These are phyloP conservation scores for Anastrepha obliqua DNA, from an alignment of 1,140 invertebrate species.

Conservation along the genomic window DNA sequence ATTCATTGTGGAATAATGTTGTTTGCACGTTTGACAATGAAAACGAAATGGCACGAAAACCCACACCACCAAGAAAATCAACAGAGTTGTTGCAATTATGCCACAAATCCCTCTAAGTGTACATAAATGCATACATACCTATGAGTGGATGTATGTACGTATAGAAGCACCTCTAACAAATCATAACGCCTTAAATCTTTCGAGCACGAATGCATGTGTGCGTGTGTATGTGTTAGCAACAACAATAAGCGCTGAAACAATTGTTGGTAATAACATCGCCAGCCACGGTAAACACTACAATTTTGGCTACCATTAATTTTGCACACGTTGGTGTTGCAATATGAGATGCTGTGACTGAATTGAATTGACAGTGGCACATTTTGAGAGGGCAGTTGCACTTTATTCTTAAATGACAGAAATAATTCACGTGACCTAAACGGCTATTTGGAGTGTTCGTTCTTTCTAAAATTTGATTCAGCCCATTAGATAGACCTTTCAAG, in stretches of 20 bases:
- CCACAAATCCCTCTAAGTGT: not conserved
- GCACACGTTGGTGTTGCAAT: not conserved
- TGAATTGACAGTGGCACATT: slow-evolving; percentile 12
- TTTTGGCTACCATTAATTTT: slow-evolving; percentile 17
- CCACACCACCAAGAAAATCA: not conserved
- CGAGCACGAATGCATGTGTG: not conserved
- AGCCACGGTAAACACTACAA: not conserved
- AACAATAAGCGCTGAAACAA: not conserved
- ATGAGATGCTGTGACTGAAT: slow-evolving; percentile 37
- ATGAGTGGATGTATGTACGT: not conserved
- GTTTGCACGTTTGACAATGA: not conserved
- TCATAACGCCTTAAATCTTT: not conserved
- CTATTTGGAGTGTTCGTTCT: too few species aligned
- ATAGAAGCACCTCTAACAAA: not conserved
- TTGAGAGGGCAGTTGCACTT: too few species aligned
- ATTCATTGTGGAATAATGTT: not conserved
- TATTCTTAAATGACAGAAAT: too few species aligned
- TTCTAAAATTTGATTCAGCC: too few species aligned
- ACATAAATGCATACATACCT: slow-evolving; percentile 23
- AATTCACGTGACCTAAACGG: too few species aligned
- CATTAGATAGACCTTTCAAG: too few species aligned
- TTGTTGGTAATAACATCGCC: not conserved
- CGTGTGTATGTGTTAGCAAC: not conserved
- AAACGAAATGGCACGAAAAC: not conserved
- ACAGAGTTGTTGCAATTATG: too few species aligned